Evolutionary conservation across 2,113 vertebrate genomes (phyloP).

Genomic region (Plecotus auritus): DNA sequence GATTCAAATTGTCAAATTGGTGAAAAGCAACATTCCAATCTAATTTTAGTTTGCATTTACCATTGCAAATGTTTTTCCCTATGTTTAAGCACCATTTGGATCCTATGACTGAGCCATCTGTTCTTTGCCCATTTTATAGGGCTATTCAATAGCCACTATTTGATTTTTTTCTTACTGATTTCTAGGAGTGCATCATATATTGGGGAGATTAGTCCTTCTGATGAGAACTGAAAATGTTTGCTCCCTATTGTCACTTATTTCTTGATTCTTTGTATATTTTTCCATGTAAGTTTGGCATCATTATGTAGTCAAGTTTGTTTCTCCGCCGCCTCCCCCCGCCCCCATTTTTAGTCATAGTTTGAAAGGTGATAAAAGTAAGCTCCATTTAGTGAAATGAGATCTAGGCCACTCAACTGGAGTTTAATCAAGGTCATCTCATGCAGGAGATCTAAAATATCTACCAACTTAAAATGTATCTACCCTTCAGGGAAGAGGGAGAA

Average conservation of each 20-base stretch:
- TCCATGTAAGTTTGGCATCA: background rate
- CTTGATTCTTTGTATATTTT: background rate
- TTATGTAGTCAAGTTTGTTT: background rate
- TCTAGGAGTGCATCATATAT: background rate
- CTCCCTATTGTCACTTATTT: background rate
- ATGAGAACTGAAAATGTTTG: background rate
- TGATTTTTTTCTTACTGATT: background rate
- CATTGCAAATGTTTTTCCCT: background rate
- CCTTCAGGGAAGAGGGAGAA: background rate
- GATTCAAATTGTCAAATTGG: no score
- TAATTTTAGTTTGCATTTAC: background rate
- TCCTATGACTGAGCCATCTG: background rate
- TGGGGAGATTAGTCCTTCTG: background rate
- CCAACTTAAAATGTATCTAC: background rate
- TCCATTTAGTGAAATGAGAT: background rate
- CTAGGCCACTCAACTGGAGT: background rate
- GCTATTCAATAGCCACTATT: background rate
- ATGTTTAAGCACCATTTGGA: background rate
- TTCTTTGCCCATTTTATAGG: background rate
- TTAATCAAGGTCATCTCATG: background rate
- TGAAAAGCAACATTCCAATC: background rate
- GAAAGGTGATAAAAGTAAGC: background rate
- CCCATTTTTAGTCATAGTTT: background rate
- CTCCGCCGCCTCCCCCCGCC: background rate
- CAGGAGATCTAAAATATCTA: background rate